Base-by-base conservation (phyloP, 2,797 vertebrate species). In the Crocodylus rhombifer region DNA sequence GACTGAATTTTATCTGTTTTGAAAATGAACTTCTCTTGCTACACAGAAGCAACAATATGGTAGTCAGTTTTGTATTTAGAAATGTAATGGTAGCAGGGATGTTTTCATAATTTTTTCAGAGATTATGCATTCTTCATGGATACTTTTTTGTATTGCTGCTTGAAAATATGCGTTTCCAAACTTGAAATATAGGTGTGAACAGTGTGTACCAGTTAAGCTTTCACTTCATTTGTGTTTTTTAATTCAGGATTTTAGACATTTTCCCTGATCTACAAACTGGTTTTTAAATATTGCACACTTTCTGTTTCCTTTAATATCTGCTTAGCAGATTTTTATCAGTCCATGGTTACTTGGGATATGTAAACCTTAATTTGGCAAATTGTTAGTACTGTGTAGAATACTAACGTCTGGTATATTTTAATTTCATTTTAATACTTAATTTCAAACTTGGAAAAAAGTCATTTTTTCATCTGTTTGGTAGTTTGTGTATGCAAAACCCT, bases 41-140 rank as follows among this genome's bases (percentile, higher is more conserved):
- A 99, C 99, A 99, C 99, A 99, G 99, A 99, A 99, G 99, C 99
- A 99, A 98, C 98, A 99, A 99, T 99, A 99, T 98, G 99, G 98
- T 99, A 99, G 99, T 99, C 97, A 98, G 99, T 99, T 99, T 99
- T 99, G 99, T 99, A 99, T 99, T 99, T 99, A 99, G 99, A 98
- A 98, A 99, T 98, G 98, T 98, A 98, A 98, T 98, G 99, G 98
- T 99, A 99, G 99, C 99, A 99, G 99, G 99, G 99, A 99, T 99
- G 99, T 99, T 99, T 99, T 99, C 99, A 99, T 99, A 99, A 99
- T 99, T 99, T 98, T 98, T 98, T 99, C 98, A 98, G 98, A 99
- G 98, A 98, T 99, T 99, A 98, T 99, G 98, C 99, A 98, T 99
- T 98, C 98, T 98, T 98, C 98, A 99, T 99, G 98, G 98, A 98